Base-by-base conservation (phyloP, 2,113 vertebrate genomes). In the Istiophorus platypterus region DNA sequence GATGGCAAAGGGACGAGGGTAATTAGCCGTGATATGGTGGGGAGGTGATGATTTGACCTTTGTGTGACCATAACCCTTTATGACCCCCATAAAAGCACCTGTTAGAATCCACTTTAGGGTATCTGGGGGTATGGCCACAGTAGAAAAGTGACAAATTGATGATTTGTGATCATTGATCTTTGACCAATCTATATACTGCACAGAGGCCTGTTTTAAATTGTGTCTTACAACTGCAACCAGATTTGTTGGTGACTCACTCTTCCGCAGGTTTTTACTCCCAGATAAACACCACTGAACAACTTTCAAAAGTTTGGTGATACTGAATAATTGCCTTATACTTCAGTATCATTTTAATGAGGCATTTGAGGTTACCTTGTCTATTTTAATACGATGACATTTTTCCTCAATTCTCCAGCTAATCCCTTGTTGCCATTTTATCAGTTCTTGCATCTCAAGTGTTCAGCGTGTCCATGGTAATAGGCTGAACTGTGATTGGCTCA, bases 1-100 rank as follows among this genome's bases (percentile, higher is more conserved):
- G 63, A 76, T 66, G 63, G 79, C 76, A 73, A 72, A 82, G 68
- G 88, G 82, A 87, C 70, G 83, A 45, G 64, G 66, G 51, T 85
- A 87, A 88, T 90, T 88, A 85, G 72, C 81, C 41, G 66, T 56
- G 59, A 85, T 80, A 70, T 27, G 34, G 29, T 8, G 39, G 61
- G 34, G 61, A 29, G 70, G 45, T 63, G 68, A 49, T 27, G 49
- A 31, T 73, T 54, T 84, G 89, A 82, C 88, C 88, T 89, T 69
- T 80, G 68, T 6, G 57, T 66, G 51, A 78, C 72, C 52, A 69
- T 67, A 74, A 81, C 71, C 83, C 45, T 78, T 79, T 65, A 56
- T 78, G 70, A 87, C 72, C 77, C 56, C 59, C 41, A 24, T 67
- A 81, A 87, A 88, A 85, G 17, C 57, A 79, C 65, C 70, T 80